Evolutionary conservation across 2,797 vertebrate species (phyloP), one percentile per base, ranked within the genome.

Genomic region (Geotrypetes seraphini): DNA sequence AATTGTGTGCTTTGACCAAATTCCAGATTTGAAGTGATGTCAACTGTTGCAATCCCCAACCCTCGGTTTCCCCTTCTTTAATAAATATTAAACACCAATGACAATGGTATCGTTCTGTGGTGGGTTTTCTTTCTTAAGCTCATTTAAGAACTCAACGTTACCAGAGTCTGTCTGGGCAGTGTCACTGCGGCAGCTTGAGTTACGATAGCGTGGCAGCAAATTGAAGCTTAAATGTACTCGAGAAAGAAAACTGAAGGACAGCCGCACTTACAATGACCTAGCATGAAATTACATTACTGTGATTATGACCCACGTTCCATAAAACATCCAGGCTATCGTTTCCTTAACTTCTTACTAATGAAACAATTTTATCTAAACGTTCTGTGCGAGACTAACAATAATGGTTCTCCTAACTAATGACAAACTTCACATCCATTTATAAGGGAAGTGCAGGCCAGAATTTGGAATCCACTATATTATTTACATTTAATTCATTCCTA

Each of bases 331-430:
- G 22, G 35, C 43, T 43, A 18, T 50, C 29, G 40, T 40, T 11
- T 24, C 12, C 16, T 6, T 23, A n/a, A 28, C 33, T 12, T 21
- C 36, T 50, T 50, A 35, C 19, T 21, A 28, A 34, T 39, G 47
- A 43, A 60, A 39, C 22, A 38, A 27, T 35, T 49, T 19, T 32
- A 32, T 47, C 37, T 54, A 57, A 60, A 63, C 57, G 53, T 34
- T 39, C 39, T 17, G 5, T 43, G 25, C 29, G 7, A 22, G 37
- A 32, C 27, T 36, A 39, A 57, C 41, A 19, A 40, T 29, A 25
- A 43, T 47, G 9, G 9, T 34, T 66, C 22, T 26, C 23, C 47
- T 43, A 32, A 13, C 23, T 19, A 18, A 2, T 3, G 10, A 26
- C 22, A 39, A 60, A 45, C 3, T 4, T 36, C 17, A n/a, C n/a